Evolutionary conservation across 92 coral and sea anemone genomes (phyloP).

Genomic region (Palythoa caribaeorum): DNA sequence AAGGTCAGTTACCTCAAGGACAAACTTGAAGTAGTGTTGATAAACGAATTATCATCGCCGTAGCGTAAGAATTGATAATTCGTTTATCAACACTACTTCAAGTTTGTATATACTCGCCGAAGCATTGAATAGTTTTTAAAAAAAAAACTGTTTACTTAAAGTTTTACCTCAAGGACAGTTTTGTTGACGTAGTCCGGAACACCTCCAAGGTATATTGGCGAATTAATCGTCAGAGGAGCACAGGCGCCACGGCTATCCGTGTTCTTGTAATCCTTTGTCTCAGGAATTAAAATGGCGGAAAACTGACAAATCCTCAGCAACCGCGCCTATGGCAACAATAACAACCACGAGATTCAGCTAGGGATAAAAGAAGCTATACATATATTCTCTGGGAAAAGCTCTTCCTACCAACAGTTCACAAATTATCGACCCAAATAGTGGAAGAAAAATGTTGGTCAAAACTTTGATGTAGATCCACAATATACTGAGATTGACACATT

Average conservation of each 20-base stretch:
- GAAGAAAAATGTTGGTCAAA: too few species aligned
- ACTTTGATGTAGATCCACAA: too few species aligned
- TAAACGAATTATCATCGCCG: too few species aligned
- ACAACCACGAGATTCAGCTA: neutral
- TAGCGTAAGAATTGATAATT: too few species aligned
- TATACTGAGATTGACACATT: too few species aligned
- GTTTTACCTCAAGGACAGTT: slow-evolving; percentile 82
- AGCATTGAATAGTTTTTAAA: too few species aligned
- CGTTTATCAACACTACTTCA: too few species aligned
- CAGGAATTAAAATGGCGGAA: slow-evolving; percentile 83
- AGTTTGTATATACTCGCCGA: too few species aligned
- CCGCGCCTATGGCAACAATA: slow-evolving; percentile 61
- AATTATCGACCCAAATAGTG: too few species aligned
- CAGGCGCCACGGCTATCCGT: slow-evolving; percentile 5
- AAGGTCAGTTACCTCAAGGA: slow-evolving; percentile 26
- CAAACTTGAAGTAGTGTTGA: neutral
- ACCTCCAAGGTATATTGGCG: slow-evolving; percentile 89
- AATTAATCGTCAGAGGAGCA: slow-evolving; percentile 64
- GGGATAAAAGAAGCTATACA: too few species aligned
- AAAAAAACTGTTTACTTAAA: neutral
- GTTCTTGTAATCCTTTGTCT: slow-evolving; percentile 83
- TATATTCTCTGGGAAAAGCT: too few species aligned
- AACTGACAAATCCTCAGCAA: slow-evolving; percentile 85
- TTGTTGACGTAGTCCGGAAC: slow-evolving; percentile 74
- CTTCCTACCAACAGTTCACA: too few species aligned